A percentile compares a stretch with the other conserved stretches of the same genome.
Conservation (phyloP, 2,888 invertebrate species). For the Eucriotettix oculatus region DNA sequence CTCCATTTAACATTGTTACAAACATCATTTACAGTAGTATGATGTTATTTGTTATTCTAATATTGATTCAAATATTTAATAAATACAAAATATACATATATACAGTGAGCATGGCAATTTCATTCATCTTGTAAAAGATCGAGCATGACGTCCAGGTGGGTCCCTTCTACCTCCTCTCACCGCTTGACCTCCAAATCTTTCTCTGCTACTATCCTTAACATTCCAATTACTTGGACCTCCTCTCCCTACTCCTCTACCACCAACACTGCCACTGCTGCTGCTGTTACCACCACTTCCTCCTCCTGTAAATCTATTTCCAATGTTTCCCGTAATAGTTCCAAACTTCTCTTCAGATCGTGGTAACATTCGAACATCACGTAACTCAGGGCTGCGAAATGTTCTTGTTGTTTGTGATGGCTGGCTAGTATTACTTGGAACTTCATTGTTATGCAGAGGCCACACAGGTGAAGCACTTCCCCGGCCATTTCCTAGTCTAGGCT, state of each 20-base stretch:
- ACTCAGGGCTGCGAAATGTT: slow-evolving; percentile 7
- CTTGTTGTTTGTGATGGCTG: slow-evolving; percentile 1
- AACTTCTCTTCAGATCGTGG: slow-evolving; percentile 8
- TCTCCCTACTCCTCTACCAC: slow-evolving; percentile 4
- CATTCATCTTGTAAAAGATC: slow-evolving; percentile 6
- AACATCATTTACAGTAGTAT: no score
- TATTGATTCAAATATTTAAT: no score
- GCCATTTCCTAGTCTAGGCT: slow-evolving; percentile 2
- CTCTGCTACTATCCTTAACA: slow-evolving; percentile 5
- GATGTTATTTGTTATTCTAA: no score
- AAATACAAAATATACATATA: no score
- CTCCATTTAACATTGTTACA: no score
- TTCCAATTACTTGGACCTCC: neutral
- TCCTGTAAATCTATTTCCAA: slow-evolving; percentile 3
- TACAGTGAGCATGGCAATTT: neutral
- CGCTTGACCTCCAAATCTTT: slow-evolving; percentile 6
- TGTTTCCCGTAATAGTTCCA: neutral
- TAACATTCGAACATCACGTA: slow-evolving; percentile 7
- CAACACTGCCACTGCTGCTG: neutral
- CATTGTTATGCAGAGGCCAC: slow-evolving; percentile 5
- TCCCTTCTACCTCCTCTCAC: slow-evolving; percentile 5
- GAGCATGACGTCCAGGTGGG: slow-evolving; percentile 3
- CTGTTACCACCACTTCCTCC: slow-evolving; percentile 4
- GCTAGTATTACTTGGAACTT: slow-evolving; percentile 1
- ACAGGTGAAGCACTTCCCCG: slow-evolving; percentile 2